Evolutionary conservation across 2,888 invertebrate genomes (phyloP).

Genomic region (Drosophila cognata): DNA sequence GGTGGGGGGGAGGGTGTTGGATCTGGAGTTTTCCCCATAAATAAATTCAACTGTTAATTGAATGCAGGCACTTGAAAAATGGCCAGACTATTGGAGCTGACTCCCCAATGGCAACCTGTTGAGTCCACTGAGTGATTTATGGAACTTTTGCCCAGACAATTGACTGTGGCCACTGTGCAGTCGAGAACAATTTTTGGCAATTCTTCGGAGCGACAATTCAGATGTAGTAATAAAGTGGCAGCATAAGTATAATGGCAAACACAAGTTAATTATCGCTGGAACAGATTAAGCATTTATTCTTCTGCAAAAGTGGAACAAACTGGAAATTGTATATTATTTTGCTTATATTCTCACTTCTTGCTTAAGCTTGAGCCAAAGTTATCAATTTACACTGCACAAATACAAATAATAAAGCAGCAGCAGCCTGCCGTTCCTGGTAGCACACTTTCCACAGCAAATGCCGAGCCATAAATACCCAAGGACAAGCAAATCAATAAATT

Average conservation of each 20-base stretch:
- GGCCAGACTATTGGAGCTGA: slow-evolving; percentile 51
- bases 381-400: background rate
- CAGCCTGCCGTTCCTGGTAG: background rate
- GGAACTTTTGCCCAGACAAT: slow-evolving; percentile 36
- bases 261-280: background rate
- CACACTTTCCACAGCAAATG: slow-evolving; percentile 5
- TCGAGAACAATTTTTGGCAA: slow-evolving; percentile 2
- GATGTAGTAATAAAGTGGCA: slow-evolving; percentile 1
- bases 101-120: slow-evolving; percentile 67
- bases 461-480: slow-evolving; percentile 38
- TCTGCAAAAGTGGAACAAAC: background rate
- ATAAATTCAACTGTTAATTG: slow-evolving; percentile 77
- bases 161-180: slow-evolving; percentile 21
- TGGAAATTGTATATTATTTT: no score
- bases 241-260: background rate
- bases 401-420: background rate
- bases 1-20: background rate
- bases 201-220: background rate
- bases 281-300: no score
- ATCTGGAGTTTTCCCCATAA: slow-evolving; percentile 47
- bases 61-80: slow-evolving; percentile 75
- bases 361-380: background rate
- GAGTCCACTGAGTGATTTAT: slow-evolving; percentile 56
- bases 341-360: background rate
- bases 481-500: slow-evolving; percentile 56